A percentile compares a stretch with the other conserved stretches of the same genome.
Evolutionary conservation across 35 echinoderm and acorn worm species (phyloP).

Genomic region (Ptychodera flava): DNA sequence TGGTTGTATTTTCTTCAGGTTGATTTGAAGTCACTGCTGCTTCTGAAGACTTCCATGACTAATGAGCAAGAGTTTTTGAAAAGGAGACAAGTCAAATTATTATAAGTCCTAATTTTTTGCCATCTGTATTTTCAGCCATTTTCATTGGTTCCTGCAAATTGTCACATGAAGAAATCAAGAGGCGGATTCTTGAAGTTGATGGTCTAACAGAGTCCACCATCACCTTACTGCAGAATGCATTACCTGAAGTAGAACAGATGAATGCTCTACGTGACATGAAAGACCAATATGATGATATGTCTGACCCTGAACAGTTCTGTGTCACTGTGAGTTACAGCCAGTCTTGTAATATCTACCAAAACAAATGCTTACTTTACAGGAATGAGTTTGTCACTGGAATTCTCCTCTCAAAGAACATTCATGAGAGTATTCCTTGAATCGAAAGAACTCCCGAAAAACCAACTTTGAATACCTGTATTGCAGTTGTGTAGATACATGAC

Average conservation of each 20-base stretch:
- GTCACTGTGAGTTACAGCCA: constrained; percentile 41
- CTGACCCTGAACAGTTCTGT: constrained; percentile 94
- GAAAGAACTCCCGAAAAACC: too few relatives aligned
- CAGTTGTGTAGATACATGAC: too few relatives aligned
- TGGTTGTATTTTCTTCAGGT: too few relatives aligned
- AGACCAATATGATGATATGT: constrained; percentile 87
- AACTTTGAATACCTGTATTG: too few relatives aligned
- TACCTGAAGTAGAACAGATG: constrained; percentile 74
- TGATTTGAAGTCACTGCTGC: too few relatives aligned
- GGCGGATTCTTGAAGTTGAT: constrained; percentile 80
- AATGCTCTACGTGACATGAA: constrained; percentile 46
- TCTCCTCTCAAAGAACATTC: too few relatives aligned
- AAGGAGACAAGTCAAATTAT: too few relatives aligned
- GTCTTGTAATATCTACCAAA: background rate
- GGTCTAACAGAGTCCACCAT: constrained; percentile 67
- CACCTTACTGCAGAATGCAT: constrained; percentile 58
- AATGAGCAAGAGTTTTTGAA: too few relatives aligned
- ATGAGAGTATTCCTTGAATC: too few relatives aligned
- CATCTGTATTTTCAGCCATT: constrained; percentile 46
- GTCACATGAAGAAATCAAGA: constrained; percentile 69
- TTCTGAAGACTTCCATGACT: too few relatives aligned
- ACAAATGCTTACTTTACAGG: background rate
- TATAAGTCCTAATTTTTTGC: too few relatives aligned
- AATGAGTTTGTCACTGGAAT: too few relatives aligned
- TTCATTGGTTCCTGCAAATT: constrained; percentile 73